phyloP scores from a whole-genome alignment of 2,888 invertebrate species.

The Esperia sulphurella region DNA sequence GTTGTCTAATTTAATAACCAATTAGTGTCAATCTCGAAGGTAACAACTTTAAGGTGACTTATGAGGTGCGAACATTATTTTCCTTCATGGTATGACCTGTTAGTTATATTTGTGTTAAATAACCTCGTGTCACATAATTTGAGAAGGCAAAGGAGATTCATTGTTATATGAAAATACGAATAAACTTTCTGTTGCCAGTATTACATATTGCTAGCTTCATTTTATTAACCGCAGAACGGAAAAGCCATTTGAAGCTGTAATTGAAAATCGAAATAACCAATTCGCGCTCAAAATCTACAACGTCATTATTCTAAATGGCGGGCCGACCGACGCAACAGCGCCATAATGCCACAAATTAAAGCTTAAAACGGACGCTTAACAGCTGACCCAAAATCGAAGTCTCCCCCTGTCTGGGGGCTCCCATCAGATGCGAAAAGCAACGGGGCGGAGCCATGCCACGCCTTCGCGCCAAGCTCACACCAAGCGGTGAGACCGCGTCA shows the following conservation, averaged over 20 bases:
- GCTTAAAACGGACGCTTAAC: slow-evolving; percentile 78
- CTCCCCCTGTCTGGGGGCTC: slow-evolving; percentile 46
- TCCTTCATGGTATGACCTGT: no score
- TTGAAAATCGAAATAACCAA: slow-evolving; percentile 53
- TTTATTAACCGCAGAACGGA: slow-evolving; percentile 7
- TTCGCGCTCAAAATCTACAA: slow-evolving; percentile 51
- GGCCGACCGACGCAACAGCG: slow-evolving; percentile 39
- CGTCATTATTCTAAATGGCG: slow-evolving; percentile 73
- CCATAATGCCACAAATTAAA: slow-evolving; percentile 77
- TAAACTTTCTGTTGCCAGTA: background rate
- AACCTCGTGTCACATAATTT: no score
- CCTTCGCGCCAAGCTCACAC: slow-evolving; percentile 51
- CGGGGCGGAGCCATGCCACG: slow-evolving; percentile 70
- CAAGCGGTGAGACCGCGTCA: slow-evolving; percentile 58
- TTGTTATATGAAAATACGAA: background rate
- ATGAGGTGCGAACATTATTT: no score
- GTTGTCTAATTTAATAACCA: no score
- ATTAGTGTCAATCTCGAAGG: no score
- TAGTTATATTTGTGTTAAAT: background rate
- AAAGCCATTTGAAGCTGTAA: slow-evolving; percentile 35
- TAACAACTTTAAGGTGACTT: no score
- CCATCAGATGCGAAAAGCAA: slow-evolving; percentile 68
- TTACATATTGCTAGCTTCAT: background rate
- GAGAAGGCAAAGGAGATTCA: no score
- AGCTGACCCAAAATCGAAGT: slow-evolving; percentile 77